A percentile compares a stretch with the other conserved stretches of the same genome.
Conservation (phyloP, 30 jellyfish, hydroid and myxozoan genomes). For the Morbakka virulenta region DNA sequence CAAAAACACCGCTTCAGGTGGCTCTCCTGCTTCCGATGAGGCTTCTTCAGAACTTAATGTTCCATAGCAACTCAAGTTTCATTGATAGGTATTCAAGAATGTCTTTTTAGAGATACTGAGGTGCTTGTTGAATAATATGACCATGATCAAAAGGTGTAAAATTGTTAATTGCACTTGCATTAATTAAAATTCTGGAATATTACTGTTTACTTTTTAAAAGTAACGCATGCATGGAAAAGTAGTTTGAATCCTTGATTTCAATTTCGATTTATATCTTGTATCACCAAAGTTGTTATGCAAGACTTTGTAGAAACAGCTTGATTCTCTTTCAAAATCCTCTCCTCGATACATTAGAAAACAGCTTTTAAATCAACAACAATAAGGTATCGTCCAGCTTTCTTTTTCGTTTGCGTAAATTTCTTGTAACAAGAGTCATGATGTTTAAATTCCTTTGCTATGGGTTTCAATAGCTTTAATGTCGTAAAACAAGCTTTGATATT, state of each 20-base stretch:
- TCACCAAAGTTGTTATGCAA: slow-evolving; percentile 24
- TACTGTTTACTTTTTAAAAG: neutral
- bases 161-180: slow-evolving; percentile 39
- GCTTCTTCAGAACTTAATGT: neutral
- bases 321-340: slow-evolving; percentile 6
- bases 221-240: slow-evolving; percentile 3
- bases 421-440: slow-evolving; percentile 24
- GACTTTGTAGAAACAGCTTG: slow-evolving; percentile 25
- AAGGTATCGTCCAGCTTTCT: neutral
- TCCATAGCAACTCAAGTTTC: slow-evolving; percentile 22
- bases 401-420: slow-evolving; percentile 3
- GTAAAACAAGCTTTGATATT: too few species aligned
- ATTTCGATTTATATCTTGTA: slow-evolving; percentile 2
- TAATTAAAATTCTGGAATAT: slow-evolving; percentile 5
- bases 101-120: slow-evolving; percentile 16
- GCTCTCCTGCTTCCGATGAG: slow-evolving; percentile 9
- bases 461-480: neutral
- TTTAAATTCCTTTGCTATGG: slow-evolving; percentile 32
- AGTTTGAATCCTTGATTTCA: slow-evolving; percentile 6
- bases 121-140: slow-evolving; percentile 5
- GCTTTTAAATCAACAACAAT: slow-evolving; percentile 1
- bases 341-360: slow-evolving; percentile 1
- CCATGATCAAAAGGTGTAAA: neutral
- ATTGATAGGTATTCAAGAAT: neutral
- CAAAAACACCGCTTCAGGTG: slow-evolving; percentile 25